phyloP scores from a whole-genome alignment of 2,888 invertebrate species.

The Schizaphis graminum region DNA sequence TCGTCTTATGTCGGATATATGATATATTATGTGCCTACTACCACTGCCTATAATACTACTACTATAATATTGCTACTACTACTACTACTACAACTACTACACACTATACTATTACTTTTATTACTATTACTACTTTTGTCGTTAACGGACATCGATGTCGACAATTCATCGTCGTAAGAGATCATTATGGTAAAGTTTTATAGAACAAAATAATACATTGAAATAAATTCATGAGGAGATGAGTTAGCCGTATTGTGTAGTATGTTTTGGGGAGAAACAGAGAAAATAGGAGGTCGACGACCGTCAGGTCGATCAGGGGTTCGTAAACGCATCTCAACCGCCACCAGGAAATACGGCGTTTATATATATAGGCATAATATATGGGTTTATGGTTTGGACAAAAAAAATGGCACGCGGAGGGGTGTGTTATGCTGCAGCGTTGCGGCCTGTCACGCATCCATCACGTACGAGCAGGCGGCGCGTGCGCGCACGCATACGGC shows the following conservation, averaged over 20 bases:
- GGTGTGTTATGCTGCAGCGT: conserved; percentile 30
- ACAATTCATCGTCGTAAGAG: not conserved
- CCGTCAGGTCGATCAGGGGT: conserved; percentile 62
- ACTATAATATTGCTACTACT: not conserved
- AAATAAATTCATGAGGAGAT: conserved; percentile 9
- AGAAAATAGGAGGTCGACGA: conserved; percentile 49
- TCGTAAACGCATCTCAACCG: conserved; percentile 24
- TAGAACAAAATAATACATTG: not conserved
- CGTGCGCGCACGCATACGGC: not conserved
- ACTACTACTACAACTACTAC: not conserved
- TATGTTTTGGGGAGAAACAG: conserved; percentile 26
- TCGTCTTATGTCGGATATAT: conserved; percentile 10
- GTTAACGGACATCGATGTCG: not conserved
- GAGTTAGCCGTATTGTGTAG: not conserved
- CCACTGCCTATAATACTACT: not conserved
- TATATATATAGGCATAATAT: not conserved
- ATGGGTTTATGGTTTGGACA: conserved; percentile 19
- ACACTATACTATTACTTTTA: not conserved
- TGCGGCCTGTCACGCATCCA: conserved; percentile 13
- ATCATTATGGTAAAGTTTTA: not conserved
- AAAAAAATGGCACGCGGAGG: conserved; percentile 8
- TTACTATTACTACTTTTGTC: not conserved
- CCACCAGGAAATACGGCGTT: not conserved
- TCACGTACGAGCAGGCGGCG: not conserved
- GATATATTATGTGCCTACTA: not conserved